Base-by-base conservation (phyloP, 2,888 invertebrate genomes). In the Polydrusus tereticollis region DNA sequence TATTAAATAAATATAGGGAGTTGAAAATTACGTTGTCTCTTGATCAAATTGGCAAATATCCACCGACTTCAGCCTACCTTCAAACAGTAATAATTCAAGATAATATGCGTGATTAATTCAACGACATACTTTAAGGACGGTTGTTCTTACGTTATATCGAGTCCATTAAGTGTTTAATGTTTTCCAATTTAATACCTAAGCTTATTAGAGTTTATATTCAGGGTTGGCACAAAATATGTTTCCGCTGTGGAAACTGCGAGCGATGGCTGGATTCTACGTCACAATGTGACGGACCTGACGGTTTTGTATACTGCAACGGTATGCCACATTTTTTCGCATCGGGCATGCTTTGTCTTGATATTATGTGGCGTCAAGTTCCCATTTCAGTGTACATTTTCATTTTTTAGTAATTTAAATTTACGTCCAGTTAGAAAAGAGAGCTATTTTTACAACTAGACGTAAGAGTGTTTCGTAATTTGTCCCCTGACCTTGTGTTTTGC, bases 221-320 rank as follows among this genome's bases (percentile, higher is more conserved):
- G 94, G 93, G 91, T 83, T 95, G 94, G 92, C 95, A 95, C 90
- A 93, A 91, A 87, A 88, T 92, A 88, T 95, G 95, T 90, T 96
- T 94, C 90, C 94, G 93, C 88, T 95, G 95, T 89, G 89, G 91
- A 86, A 89, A 90, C 87, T 95, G 95, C 88, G 91, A 92, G 86
- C 91, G 92, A 88, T 91, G 92, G 84, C 89, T 95, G 87, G 94
- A 95, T 88, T 95, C 95, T 79, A 92, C 93, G 85, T 91, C 92
- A 88, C 94, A 94, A 88, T 95, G 95, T 88, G 96, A 96, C 87
- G 97, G 96, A 83, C 95, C 96, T 84, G 95, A 97, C 87, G 92
- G 89, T 87, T 93, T 95, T 83, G 92, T 97, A 84, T 97, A 95
- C 87, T 97, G 97, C 89, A 91, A 93, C 93, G 94, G 95, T 95